phyloP scores from a whole-genome alignment of 2,888 invertebrate genomes.

The Drosophila maculinotata region DNA sequence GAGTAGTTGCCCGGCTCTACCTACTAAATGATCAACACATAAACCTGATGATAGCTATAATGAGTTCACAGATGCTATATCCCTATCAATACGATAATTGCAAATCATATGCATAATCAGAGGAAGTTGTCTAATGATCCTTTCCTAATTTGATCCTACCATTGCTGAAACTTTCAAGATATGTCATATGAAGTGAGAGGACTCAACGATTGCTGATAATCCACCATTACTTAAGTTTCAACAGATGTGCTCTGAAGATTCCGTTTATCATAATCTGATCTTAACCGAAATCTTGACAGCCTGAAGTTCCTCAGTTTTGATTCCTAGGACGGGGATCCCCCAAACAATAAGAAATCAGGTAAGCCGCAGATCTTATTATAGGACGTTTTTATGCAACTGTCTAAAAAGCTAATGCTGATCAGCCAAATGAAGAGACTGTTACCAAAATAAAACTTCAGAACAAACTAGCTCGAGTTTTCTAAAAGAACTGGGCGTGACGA shows the following conservation, averaged over 20 bases:
- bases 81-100: slow-evolving; percentile 29
- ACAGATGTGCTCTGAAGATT: background rate
- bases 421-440: too few species aligned
- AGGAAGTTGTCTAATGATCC: background rate
- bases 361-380: too few species aligned
- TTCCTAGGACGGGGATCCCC: too few species aligned
- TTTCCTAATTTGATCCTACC: background rate
- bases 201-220: too few species aligned
- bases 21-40: slow-evolving; percentile 27
- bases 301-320: too few species aligned
- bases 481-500: background rate
- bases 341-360: too few species aligned
- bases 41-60: slow-evolving; percentile 30
- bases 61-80: background rate
- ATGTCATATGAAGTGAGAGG: too few species aligned
- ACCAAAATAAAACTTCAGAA: too few species aligned
- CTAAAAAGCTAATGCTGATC: too few species aligned
- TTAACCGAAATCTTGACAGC: background rate
- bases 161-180: background rate
- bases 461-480: background rate
- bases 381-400: background rate
- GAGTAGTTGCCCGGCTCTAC: slow-evolving; percentile 23
- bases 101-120: background rate
- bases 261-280: too few species aligned
- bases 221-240: background rate